Evolutionary conservation across 2,888 invertebrate species (phyloP).

Genomic region (Nebria brevicollis): DNA sequence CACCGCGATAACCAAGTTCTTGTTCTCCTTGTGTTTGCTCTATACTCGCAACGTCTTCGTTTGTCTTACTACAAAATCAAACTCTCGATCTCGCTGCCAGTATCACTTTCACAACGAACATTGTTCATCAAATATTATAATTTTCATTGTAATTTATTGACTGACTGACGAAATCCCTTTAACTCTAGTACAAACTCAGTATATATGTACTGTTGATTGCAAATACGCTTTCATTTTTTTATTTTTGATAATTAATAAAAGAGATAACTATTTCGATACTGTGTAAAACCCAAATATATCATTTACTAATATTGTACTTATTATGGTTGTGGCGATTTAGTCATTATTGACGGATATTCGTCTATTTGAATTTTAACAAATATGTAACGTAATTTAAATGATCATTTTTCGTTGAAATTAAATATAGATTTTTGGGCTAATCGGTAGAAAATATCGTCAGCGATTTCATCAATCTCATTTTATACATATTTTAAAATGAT

Average conservation of each 20-base stretch:
- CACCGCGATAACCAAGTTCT: not conserved
- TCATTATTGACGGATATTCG: no score
- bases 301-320: no score
- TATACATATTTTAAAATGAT: slow-evolving; percentile 30
- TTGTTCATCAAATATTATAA: not conserved
- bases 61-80: not conserved
- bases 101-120: not conserved
- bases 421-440: slow-evolving; percentile 39
- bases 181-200: no score
- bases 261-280: no score
- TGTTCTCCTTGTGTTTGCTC: not conserved
- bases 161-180: no score
- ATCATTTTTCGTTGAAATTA: slow-evolving; percentile 16
- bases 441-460: slow-evolving; percentile 27
- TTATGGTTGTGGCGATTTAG: no score
- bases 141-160: no score
- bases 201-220: no score
- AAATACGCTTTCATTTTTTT: no score
- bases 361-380: no score
- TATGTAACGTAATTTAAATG: not conserved
- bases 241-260: no score
- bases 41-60: not conserved
- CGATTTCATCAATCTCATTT: slow-evolving; percentile 34
- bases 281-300: no score
- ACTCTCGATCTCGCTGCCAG: not conserved